Evolutionary conservation across 2,888 invertebrate genomes (phyloP).

Genomic region (Perizoma affinitatum): DNA sequence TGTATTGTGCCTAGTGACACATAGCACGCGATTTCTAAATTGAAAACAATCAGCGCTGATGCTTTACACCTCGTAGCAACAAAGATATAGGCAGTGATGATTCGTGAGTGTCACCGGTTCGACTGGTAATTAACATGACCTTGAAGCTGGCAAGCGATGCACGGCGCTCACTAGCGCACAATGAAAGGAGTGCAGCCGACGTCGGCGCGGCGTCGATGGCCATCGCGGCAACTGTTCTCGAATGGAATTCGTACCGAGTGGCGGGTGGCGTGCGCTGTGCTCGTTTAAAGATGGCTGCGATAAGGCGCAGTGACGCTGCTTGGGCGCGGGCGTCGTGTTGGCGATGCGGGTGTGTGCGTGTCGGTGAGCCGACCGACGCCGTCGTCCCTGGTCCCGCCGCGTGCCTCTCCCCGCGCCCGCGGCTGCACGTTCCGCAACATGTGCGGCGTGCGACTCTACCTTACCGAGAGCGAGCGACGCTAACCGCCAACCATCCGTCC

Average conservation of each 20-base stretch:
- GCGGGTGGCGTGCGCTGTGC: conserved; percentile 77
- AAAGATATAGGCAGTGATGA: conserved; percentile 26
- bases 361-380: conserved; percentile 54
- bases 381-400: conserved; percentile 68
- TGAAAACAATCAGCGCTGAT: conserved; percentile 25
- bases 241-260: conserved; percentile 77
- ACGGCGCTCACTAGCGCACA: conserved; percentile 53
- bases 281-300: conserved; percentile 83
- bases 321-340: conserved; percentile 76
- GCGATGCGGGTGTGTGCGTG: conserved; percentile 72
- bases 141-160: conserved; percentile 63
- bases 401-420: conserved; percentile 50
- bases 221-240: conserved; percentile 66
- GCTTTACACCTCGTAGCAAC: conserved; percentile 26
- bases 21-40: conserved; percentile 15
- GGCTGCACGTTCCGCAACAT: conserved; percentile 79
- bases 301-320: conserved; percentile 80
- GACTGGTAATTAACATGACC: conserved; percentile 75
- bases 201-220: conserved; percentile 51
- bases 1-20: conserved; percentile 4
- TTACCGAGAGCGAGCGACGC: conserved; percentile 43
- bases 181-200: conserved; percentile 71
- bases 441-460: conserved; percentile 59
- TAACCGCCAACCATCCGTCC: conserved; percentile 43
- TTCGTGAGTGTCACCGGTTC: conserved; percentile 63